Conservation (phyloP, 2,113 vertebrate species). For the Grantiella picta region DNA sequence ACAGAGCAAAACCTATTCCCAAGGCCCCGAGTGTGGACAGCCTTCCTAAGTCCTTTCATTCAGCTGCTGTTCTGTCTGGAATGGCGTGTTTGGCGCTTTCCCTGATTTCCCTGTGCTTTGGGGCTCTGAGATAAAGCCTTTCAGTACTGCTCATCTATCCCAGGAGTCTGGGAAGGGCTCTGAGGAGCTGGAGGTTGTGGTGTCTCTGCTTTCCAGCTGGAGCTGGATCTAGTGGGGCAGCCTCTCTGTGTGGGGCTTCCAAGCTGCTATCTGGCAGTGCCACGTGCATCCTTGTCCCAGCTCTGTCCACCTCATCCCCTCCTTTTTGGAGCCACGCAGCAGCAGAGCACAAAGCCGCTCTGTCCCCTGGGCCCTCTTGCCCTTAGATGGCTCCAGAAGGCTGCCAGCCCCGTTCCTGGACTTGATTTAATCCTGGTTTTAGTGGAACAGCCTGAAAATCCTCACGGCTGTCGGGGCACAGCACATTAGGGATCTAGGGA, state of each 20-base stretch:
- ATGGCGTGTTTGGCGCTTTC: neutral
- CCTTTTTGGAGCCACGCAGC: neutral
- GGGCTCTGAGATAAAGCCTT: neutral
- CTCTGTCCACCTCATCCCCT: neutral
- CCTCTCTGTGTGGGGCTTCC: neutral
- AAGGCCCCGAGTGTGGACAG: neutral
- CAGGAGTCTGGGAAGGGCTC: neutral
- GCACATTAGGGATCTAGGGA: neutral
- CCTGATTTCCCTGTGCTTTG: accelerated
- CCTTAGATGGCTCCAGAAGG: neutral
- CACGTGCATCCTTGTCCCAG: neutral
- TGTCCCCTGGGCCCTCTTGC: neutral
- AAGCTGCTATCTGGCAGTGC: neutral
- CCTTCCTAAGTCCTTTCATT: neutral
- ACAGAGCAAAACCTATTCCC: neutral
- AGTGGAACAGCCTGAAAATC: neutral
- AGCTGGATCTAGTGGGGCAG: neutral
- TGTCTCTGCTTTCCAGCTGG: neutral
- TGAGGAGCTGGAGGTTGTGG: neutral
- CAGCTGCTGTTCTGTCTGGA: neutral
- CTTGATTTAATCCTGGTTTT: neutral
- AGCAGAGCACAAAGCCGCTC: neutral
- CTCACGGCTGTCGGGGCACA: neutral
- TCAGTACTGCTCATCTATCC: neutral
- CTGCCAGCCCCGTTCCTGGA: neutral